These are phyloP conservation scores for Pseudochirops cupreus DNA, from an alignment of 2,797 vertebrate species.

Conservation along the genomic window DNA sequence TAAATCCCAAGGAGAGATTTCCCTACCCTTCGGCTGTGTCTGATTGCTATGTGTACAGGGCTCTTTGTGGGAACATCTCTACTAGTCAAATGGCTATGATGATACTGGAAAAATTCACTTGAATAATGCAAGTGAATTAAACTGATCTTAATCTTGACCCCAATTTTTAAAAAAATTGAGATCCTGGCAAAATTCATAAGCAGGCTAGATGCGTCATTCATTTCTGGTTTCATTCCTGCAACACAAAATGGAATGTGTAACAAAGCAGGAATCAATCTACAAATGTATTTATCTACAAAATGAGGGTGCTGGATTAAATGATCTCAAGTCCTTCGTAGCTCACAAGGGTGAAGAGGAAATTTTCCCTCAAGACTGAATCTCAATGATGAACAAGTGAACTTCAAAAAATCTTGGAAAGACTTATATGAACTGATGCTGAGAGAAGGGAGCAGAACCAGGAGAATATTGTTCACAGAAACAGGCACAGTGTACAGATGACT, in stretches of 20 bases:
- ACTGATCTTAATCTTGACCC: not conserved
- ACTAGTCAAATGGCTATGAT: not conserved
- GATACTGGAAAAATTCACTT: not conserved
- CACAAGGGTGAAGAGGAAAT: not conserved
- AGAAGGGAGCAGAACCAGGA: no score
- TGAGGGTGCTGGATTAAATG: not conserved
- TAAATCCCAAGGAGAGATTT: not conserved
- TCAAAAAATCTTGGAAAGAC: no score
- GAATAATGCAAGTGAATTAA: not conserved
- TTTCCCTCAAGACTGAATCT: not conserved
- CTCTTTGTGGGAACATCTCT: not conserved
- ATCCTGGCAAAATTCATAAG: not conserved
- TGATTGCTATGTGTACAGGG: not conserved
- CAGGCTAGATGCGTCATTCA: not conserved
- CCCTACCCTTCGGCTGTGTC: not conserved
- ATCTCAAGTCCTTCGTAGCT: not conserved
- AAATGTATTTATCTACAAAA: not conserved
- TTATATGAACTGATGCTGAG: no score
- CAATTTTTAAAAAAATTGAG: not conserved
- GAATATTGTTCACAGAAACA: no score
- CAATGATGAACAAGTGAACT: no score
- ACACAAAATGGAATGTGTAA: not conserved
- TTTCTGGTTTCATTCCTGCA: not conserved
- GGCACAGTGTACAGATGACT: no score
- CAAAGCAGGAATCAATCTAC: not conserved